These are phyloP conservation scores for Nothoprocta perdicaria DNA, from an alignment of 2,113 vertebrate genomes.

Conservation along the genomic window DNA sequence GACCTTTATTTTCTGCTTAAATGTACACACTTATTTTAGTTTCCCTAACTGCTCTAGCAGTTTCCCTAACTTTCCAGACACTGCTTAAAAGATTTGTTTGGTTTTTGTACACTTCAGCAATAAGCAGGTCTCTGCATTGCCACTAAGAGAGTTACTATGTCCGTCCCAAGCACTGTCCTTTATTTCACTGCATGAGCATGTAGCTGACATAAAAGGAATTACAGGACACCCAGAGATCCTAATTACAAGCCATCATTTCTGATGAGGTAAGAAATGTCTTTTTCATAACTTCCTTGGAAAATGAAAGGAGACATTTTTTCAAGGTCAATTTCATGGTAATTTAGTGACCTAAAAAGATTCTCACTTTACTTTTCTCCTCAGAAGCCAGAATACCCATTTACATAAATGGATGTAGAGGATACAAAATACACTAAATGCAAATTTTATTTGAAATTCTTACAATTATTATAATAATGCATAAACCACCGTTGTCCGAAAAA, in stretches of 20 bases:
- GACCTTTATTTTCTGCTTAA: background rate
- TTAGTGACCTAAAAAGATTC: background rate
- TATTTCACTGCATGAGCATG: background rate
- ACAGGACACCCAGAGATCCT: conserved; percentile 11
- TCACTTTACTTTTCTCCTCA: background rate
- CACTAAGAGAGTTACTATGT: background rate
- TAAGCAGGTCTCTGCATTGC: background rate
- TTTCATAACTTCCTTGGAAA: background rate
- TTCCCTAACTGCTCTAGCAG: background rate
- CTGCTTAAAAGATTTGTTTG: background rate
- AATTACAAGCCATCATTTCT: conserved; percentile 3
- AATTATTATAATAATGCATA: background rate
- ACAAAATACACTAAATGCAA: conserved; percentile 10
- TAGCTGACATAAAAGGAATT: conserved; percentile 31
- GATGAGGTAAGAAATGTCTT: background rate
- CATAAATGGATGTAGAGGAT: conserved; percentile 6
- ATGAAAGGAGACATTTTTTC: background rate
- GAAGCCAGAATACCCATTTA: background rate
- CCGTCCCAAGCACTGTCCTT: background rate
- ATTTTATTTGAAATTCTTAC: conserved; percentile 22
- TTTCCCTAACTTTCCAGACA: background rate
- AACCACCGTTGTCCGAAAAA: background rate
- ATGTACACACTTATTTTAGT: background rate
- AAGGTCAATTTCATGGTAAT: background rate
- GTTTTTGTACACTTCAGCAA: background rate